Conservation (phyloP, 2,113 vertebrate species). For the Octodon degus region DNA sequence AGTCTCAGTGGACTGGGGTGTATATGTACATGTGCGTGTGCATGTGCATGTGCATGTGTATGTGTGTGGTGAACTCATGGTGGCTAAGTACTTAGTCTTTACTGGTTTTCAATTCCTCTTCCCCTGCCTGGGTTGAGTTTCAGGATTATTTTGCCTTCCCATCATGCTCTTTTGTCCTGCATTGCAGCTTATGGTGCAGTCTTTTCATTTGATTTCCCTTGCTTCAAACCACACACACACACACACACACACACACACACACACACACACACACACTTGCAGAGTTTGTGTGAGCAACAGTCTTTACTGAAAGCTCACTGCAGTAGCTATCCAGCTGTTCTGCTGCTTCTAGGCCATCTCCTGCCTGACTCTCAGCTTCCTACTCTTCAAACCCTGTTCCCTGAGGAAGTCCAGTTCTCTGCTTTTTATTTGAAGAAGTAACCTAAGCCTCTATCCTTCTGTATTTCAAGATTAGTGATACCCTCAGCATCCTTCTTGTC, state of each 20-base stretch:
- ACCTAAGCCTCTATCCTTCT: not conserved
- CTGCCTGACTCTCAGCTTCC: not conserved
- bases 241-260: not conserved
- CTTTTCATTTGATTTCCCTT: not conserved
- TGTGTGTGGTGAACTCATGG: not conserved
- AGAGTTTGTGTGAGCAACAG: not conserved
- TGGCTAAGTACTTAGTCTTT: not conserved
- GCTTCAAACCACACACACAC: not conserved
- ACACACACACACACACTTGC: no score
- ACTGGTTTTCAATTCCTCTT: conserved; percentile 23
- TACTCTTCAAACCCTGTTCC: not conserved
- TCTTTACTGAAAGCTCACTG: not conserved
- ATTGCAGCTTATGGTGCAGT: not conserved
- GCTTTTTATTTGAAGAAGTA: conserved; percentile 18
- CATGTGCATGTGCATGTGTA: not conserved
- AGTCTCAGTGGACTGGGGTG: not conserved
- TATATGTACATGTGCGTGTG: not conserved
- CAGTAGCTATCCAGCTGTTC: not conserved
- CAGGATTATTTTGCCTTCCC: not conserved
- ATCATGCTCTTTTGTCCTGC: not conserved
- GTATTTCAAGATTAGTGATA: not conserved
- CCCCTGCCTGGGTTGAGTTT: not conserved
- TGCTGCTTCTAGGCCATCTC: fast-evolving
- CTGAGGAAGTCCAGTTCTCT: not conserved
- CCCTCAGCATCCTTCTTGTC: not conserved